A percentile compares a stretch with the other conserved stretches of the same genome.
Evolutionary conservation across 2,113 vertebrate species (phyloP).

Genomic region (Aix galericulata): DNA sequence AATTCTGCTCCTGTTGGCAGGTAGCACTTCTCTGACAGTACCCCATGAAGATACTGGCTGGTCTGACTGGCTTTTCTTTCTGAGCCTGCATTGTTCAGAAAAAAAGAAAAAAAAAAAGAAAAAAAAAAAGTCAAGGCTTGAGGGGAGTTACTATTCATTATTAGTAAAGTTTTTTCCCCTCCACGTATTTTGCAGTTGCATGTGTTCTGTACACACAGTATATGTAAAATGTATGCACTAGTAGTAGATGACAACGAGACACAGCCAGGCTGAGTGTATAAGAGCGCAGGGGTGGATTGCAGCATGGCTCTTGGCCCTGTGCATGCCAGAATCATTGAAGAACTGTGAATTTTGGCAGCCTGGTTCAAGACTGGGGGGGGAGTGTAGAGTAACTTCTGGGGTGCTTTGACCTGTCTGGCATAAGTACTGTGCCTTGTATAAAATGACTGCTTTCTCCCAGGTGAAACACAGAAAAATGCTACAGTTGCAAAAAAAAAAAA

Average conservation of each 20-base stretch:
- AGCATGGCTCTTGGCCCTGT: background rate
- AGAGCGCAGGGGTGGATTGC: background rate
- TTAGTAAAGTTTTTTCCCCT: background rate
- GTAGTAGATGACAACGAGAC: background rate
- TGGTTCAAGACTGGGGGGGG: background rate
- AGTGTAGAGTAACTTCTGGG: background rate
- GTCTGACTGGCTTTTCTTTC: background rate
- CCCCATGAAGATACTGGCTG: background rate
- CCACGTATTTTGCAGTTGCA: background rate
- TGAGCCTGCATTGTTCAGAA: background rate
- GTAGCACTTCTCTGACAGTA: background rate
- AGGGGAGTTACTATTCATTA: background rate
- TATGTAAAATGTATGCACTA: background rate
- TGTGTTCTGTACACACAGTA: accelerated
- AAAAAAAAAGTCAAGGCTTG: background rate
- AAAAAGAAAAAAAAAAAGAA: background rate
- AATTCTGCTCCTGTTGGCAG: background rate
- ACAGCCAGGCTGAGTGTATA: background rate
- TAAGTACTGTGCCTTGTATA: background rate
- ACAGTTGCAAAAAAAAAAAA: background rate
- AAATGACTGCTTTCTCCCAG: background rate
- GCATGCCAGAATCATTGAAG: background rate
- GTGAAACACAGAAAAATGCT: background rate
- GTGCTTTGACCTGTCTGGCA: background rate
- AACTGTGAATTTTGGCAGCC: background rate